These are phyloP conservation scores for Oncorhynchus nerka DNA, from an alignment of 2,113 vertebrate genomes.

Conservation along the genomic window DNA sequence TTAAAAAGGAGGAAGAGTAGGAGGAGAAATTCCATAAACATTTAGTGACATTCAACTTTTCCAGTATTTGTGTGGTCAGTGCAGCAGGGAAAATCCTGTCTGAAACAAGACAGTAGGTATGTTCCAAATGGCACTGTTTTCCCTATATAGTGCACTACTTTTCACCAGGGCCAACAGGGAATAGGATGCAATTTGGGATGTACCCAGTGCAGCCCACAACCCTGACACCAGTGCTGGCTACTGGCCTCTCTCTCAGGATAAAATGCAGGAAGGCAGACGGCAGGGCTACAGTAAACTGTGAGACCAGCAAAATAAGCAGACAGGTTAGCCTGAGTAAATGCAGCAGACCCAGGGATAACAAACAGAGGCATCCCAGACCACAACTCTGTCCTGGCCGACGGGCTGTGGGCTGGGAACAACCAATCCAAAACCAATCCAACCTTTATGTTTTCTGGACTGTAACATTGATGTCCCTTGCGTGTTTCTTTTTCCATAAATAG, in stretches of 20 bases:
- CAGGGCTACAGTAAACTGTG: constrained; percentile 49
- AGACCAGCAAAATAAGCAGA: constrained; percentile 63
- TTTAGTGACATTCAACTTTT: constrained; percentile 42
- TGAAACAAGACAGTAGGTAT: constrained; percentile 8
- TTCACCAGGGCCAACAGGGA: no score
- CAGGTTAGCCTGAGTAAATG: constrained; percentile 50
- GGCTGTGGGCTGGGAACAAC: neutral
- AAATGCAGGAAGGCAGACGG: constrained; percentile 27
- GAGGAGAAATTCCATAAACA: constrained; percentile 45
- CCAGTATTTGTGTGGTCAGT: constrained; percentile 16
- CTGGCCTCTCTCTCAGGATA: constrained; percentile 44
- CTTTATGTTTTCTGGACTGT: neutral
- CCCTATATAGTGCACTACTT: no score
- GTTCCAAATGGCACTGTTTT: no score
- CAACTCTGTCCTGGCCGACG: constrained; percentile 12
- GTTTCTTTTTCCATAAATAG: no score
- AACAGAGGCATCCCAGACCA: constrained; percentile 42
- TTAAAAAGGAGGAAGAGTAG: constrained; percentile 12
- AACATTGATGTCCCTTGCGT: neutral
- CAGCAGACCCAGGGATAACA: constrained; percentile 49
- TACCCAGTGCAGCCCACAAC: neutral
- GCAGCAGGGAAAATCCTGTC: constrained; percentile 20
- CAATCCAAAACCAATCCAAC: neutral
- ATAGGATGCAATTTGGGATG: no score
- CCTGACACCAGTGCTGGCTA: constrained; percentile 26